phyloP scores from a whole-genome alignment of 2,888 invertebrate species.

The Polylopha cassiicola region DNA sequence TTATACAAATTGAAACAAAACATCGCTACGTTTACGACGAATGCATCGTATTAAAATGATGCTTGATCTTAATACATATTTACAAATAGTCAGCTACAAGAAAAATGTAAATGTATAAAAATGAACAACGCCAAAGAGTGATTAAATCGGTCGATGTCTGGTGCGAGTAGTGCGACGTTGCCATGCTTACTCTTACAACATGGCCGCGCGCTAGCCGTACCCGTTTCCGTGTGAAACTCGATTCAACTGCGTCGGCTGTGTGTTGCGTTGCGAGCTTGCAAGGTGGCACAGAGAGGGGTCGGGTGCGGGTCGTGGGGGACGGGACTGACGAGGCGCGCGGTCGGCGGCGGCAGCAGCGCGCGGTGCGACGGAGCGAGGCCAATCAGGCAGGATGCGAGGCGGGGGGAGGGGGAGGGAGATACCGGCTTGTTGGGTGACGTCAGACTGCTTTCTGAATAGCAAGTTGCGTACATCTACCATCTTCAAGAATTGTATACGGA shows the following conservation, averaged over 20 bases:
- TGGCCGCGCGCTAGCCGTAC: constrained; percentile 69
- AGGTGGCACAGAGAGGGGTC: constrained; percentile 19
- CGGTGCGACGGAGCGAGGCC: constrained; percentile 45
- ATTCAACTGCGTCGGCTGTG: constrained; percentile 63
- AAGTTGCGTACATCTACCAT: constrained; percentile 24
- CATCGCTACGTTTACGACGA: too few species aligned
- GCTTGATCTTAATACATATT: constrained; percentile 11
- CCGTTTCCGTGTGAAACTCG: constrained; percentile 77
- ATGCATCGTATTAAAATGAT: constrained; percentile 10
- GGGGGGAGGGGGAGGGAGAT: constrained; percentile 38
- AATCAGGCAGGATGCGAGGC: constrained; percentile 34
- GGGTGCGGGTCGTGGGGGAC: constrained; percentile 24
- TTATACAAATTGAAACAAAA: background rate
- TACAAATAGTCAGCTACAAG: constrained; percentile 16
- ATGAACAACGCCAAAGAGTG: constrained; percentile 53
- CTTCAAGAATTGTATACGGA: too few species aligned
- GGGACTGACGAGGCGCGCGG: constrained; percentile 28
- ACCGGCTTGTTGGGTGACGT: constrained; percentile 64
- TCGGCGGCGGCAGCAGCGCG: constrained; percentile 30
- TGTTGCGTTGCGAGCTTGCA: constrained; percentile 36
- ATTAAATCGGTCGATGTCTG: constrained; percentile 75
- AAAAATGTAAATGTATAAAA: constrained; percentile 25
- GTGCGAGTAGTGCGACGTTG: constrained; percentile 75
- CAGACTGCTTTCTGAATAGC: constrained; percentile 67
- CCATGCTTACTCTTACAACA: constrained; percentile 73